Base-by-base conservation (phyloP, 2,888 invertebrate species). In the Aphodius sticticus region DNA sequence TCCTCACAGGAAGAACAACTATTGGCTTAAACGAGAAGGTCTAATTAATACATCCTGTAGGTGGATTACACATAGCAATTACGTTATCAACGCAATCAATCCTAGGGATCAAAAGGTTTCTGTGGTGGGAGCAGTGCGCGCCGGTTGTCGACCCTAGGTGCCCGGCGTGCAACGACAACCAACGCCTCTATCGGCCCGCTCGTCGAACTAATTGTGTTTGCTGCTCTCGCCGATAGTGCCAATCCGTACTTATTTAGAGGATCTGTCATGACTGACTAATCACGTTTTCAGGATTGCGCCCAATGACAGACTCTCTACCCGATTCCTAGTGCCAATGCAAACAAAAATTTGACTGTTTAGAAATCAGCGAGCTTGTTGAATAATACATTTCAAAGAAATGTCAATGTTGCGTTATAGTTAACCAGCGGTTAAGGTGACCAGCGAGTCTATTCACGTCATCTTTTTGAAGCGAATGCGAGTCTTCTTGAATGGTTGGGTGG, bases 61-160 rank as follows among this genome's bases (percentile, higher is more conserved):
- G 53, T 53, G 53, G 53, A 53, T 81, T 81, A 81, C 80, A 81
- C 81, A 82, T 79, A 80, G 82, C 82, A 83, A 82, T 83, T 83
- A 83, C 83, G 81, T 81, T 83, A 83, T 83, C 83, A 83, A 82
- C 83, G 77, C 81, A 81, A 83, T 82, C 82, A 82, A 82, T 82
- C 80, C 80, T 74, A 77, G 81, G 81, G 80, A 83, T 83, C 83
- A 82, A 82, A 83, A 82, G 80, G 81, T 83, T 53, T 53, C 79
- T 78, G 79, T 80, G 81, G 82, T 83, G 81, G 81, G 81, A 82
- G 82, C 16, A 37, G 70, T 38, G 72, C 15, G 70, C 78, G 76
- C 15, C 69, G 79, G 79, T 79, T 77, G 77, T 38, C 76, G 79
- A 79, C 79, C 79, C 74, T 76, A 53, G 53, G 7, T 53, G 7